Conservation (phyloP, 1,140 invertebrate species). For the Brachionus sp. region DNA sequence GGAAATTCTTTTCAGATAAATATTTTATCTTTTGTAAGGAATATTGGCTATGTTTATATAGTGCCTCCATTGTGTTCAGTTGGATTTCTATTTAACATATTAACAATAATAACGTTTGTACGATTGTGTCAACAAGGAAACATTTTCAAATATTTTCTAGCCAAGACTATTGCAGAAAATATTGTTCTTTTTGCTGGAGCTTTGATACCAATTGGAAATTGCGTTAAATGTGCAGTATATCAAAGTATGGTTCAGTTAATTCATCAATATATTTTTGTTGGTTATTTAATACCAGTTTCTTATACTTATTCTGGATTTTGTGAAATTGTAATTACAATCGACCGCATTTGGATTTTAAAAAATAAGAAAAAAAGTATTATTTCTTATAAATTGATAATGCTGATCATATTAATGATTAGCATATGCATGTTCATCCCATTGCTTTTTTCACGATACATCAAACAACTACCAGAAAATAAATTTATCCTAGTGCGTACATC, state of each 20-base stretch:
- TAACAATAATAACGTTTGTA: background rate
- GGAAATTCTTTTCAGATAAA: background rate
- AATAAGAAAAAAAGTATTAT: background rate
- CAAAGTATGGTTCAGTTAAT: background rate
- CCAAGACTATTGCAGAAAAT: background rate
- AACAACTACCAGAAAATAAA: background rate
- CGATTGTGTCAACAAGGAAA: background rate
- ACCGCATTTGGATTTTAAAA: background rate
- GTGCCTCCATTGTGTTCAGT: background rate
- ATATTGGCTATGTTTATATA: background rate
- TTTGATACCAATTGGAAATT: background rate
- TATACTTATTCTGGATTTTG: background rate
- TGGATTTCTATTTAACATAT: background rate
- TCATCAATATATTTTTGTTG: background rate
- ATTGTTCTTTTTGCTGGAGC: background rate
- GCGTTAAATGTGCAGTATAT: background rate
- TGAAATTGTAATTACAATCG: slow-evolving; percentile 11
- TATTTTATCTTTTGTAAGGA: background rate
- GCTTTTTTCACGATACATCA: background rate
- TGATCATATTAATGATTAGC: background rate
- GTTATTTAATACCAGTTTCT: background rate
- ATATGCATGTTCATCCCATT: background rate
- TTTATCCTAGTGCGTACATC: background rate
- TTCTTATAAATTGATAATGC: background rate
- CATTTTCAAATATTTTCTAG: slow-evolving; percentile 14